phyloP scores from a whole-genome alignment of 2,797 vertebrate species.

The Margarornis squamiger region DNA sequence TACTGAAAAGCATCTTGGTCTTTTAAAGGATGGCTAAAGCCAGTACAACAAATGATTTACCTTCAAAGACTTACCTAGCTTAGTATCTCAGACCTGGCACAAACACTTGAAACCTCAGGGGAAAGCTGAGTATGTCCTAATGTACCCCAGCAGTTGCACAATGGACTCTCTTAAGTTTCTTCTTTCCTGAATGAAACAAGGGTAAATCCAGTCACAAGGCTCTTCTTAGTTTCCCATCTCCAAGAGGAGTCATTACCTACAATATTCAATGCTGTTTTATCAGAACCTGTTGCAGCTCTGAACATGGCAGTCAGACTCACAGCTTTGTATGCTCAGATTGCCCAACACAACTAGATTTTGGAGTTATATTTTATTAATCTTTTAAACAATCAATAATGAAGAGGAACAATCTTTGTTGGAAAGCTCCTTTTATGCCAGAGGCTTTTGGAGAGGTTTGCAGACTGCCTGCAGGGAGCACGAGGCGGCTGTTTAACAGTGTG shows the following conservation, averaged over 20 bases:
- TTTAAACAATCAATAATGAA: conserved; percentile 30
- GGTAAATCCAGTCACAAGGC: background rate
- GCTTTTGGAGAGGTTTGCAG: background rate
- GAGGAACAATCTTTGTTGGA: background rate
- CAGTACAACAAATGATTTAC: background rate
- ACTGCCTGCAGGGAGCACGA: background rate
- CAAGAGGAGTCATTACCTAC: background rate
- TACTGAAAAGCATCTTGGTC: background rate
- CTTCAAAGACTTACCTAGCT: background rate
- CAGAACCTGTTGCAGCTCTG: background rate
- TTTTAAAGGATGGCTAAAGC: background rate
- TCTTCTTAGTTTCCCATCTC: background rate
- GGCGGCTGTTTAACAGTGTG: background rate
- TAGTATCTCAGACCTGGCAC: background rate
- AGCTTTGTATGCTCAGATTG: conserved; percentile 9
- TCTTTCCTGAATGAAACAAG: background rate
- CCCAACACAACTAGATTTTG: background rate
- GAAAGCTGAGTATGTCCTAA: background rate
- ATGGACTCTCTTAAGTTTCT: background rate
- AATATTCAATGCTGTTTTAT: background rate
- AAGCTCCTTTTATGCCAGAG: background rate
- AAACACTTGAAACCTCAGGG: background rate
- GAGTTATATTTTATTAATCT: conserved; percentile 27
- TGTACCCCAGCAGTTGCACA: background rate
- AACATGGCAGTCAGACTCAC: background rate